Evolutionary conservation across 1,140 invertebrate species (phyloP), one percentile per base, ranked within the genome.

Genomic region (Carcinoscorpius rotundicauda): DNA sequence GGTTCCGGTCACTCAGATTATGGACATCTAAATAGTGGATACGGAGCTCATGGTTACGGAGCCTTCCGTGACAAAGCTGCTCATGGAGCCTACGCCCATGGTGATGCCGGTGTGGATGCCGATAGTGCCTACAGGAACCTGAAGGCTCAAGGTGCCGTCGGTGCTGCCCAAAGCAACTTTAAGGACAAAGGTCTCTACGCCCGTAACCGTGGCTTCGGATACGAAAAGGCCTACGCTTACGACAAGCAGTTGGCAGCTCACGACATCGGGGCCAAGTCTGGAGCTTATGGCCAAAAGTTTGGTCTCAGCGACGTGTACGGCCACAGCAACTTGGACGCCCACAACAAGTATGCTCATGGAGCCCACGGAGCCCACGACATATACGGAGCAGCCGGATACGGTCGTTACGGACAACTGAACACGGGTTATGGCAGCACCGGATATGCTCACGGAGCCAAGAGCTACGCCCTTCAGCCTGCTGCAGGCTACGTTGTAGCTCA

Each of bases 161-260:
- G 29, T 29, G 29, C 29, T 29, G 29, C 29, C 29, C 29, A 29
- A 0, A 29, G 29, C 29, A 29, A 29, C 29, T 29, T 29, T 29
- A 29, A 29, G 29, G 29, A 29, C 2, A 29, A 29, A 29, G 29
- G 29, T 29, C 29, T 29, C 29, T 29, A 69, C 53, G 49, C 66
- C n/a, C 29, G 65, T 5, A 67, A 67, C 49, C 62, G 68, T n/a
- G 69, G 69, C 3, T 69, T 67, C 51, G 69, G 69, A 48, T 70
- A 70, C 53, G 69, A 70, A 58, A 71, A 71, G 64, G 64, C 64
- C n/a, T 70, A 71, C 60, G 60, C 64, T 49, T 70, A 67, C 52
- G 69, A 70, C 52, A 70, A 70, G 57, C 64, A 70, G 53, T 52
- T 62, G 50, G 67, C 61, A 3, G 53, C 51, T 51, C 29, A 49